phyloP scores from a whole-genome alignment of 2,888 invertebrate genomes.

The Apamea epomidion region DNA sequence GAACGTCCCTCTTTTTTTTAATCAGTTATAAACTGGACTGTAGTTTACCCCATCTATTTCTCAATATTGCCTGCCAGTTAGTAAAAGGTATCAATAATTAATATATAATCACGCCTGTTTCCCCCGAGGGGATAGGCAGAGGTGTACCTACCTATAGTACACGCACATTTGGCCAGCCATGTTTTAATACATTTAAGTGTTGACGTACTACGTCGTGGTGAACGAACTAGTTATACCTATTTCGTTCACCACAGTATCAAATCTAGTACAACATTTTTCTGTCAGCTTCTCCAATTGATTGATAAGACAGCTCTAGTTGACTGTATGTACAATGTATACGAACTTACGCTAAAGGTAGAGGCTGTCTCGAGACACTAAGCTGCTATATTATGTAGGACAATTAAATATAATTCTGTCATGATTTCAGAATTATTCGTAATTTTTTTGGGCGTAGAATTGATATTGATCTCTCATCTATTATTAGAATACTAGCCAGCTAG shows the following conservation, averaged over 20 bases:
- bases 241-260: background rate
- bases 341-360: constrained; percentile 32
- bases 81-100: background rate
- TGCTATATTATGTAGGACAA: constrained; percentile 36
- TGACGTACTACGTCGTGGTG: too few relatives aligned
- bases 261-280: background rate
- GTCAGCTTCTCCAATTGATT: constrained; percentile 35
- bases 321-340: constrained; percentile 47
- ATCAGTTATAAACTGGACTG: background rate
- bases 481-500: constrained; percentile 11
- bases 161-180: background rate
- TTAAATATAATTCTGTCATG: constrained; percentile 42
- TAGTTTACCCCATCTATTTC: background rate
- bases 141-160: background rate
- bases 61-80: background rate
- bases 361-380: constrained; percentile 27
- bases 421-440: constrained; percentile 1
- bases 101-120: background rate
- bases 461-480: background rate
- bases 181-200: background rate
- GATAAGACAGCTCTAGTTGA: constrained; percentile 13
- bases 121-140: too few relatives aligned
- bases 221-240: background rate
- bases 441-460: constrained; percentile 16
- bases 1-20: background rate